These are phyloP conservation scores for Panthera uncia DNA, from an alignment of 2,113 vertebrate species.

Conservation along the genomic window DNA sequence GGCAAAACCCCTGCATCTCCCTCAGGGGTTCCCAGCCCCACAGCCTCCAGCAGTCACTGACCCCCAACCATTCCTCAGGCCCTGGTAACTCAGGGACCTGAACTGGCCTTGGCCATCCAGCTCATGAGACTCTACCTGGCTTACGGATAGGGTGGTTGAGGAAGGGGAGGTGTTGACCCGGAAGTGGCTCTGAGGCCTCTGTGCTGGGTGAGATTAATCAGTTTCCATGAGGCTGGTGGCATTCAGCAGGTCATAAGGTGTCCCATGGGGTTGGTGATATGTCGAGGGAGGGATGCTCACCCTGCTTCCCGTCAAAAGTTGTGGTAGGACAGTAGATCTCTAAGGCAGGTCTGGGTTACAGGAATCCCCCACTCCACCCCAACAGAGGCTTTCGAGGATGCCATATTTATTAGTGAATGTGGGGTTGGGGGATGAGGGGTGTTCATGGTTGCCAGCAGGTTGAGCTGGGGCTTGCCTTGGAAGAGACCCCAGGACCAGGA, in stretches of 20 bases:
- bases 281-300: not conserved
- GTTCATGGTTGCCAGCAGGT: not conserved
- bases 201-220: not conserved
- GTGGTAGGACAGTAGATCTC: not conserved
- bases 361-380: not conserved
- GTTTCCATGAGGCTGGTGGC: not conserved
- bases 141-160: not conserved
- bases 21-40: not conserved
- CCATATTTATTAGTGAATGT: not conserved
- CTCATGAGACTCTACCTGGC: not conserved
- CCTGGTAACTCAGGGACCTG: not conserved
- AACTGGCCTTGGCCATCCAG: not conserved
- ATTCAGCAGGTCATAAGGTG: not conserved
- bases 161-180: not conserved
- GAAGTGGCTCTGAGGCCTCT: not conserved
- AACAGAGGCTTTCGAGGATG: not conserved
- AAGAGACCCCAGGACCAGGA: not conserved
- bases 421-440: rapidly evolving
- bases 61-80: not conserved
- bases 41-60: not conserved
- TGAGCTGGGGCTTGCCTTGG: not conserved
- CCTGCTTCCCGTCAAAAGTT: not conserved
- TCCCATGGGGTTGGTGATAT: not conserved
- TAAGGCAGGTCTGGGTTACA: not conserved
- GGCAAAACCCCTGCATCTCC: not conserved